A percentile compares a stretch with the other conserved stretches of the same genome.
Evolutionary conservation across 2,888 invertebrate species (phyloP).

Genomic region (Cantharis nigra): DNA sequence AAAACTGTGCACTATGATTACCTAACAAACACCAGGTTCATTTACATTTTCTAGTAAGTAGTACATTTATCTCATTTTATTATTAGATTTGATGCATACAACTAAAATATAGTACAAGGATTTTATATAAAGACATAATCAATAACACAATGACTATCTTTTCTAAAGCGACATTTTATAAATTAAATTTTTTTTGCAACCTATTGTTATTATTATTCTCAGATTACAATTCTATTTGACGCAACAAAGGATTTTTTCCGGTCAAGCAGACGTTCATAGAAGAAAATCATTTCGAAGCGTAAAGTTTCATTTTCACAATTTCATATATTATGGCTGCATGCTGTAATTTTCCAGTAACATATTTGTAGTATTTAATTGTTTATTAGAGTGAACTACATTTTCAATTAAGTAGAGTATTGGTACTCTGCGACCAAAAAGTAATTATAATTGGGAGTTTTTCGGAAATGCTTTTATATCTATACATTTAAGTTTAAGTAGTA

Average conservation of each 20-base stretch:
- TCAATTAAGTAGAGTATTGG: background rate
- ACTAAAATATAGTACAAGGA: background rate
- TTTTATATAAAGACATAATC: background rate
- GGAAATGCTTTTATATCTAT: background rate
- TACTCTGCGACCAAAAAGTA: background rate
- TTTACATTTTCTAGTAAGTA: background rate
- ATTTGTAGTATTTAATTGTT: background rate
- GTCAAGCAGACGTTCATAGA: background rate
- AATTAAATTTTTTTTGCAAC: constrained; percentile 1
- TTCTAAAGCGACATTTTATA: background rate
- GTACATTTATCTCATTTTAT: background rate
- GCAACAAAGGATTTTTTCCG: background rate
- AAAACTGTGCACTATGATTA: constrained; percentile 12
- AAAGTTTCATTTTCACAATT: background rate
- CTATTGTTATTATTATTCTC: constrained; percentile 1
- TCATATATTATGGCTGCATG: background rate
- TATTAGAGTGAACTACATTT: background rate
- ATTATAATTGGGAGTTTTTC: background rate
- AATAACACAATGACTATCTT: background rate
- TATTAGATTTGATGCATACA: background rate
- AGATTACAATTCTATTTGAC: background rate
- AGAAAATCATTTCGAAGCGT: background rate
- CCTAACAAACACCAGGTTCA: background rate
- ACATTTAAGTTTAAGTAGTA: background rate
- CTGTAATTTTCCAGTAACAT: background rate